phyloP scores from a whole-genome alignment of 2,888 invertebrate genomes.

The Adelognathus sp. region DNA sequence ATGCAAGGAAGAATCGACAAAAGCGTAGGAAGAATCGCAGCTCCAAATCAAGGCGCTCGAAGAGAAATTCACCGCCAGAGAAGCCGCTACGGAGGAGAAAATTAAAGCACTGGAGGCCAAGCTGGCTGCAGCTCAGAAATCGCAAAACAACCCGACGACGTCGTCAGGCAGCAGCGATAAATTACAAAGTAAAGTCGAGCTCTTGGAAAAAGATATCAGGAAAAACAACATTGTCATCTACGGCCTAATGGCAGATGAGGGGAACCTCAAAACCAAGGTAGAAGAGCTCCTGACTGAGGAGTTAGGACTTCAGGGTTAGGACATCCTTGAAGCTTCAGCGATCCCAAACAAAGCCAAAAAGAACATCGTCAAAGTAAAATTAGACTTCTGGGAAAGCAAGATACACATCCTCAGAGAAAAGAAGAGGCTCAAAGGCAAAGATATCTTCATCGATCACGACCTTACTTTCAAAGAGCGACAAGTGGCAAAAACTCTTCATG shows the following conservation, averaged over 20 bases:
- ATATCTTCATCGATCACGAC: conserved; percentile 32
- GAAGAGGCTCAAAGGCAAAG: conserved; percentile 6
- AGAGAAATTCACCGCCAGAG: conserved; percentile 20
- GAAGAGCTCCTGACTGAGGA: background rate
- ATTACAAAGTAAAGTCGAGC: background rate
- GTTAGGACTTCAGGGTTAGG: background rate
- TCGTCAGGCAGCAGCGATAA: background rate
- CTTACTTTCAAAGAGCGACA: background rate
- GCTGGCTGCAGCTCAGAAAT: background rate
- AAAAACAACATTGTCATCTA: conserved; percentile 24
- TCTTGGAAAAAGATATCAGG: conserved; percentile 9
- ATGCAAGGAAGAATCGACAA: conserved; percentile 20
- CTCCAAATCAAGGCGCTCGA: conserved; percentile 18
- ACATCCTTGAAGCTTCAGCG: background rate
- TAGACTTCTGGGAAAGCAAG: conserved; percentile 22
- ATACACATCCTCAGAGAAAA: background rate
- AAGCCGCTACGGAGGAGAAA: background rate
- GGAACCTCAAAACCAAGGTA: conserved; percentile 1
- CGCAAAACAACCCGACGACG: background rate
- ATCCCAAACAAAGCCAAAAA: conserved; percentile 20
- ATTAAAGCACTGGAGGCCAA: conserved; percentile 15
- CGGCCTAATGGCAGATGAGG: background rate
- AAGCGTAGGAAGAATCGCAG: conserved; percentile 2
- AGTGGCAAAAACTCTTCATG: background rate
- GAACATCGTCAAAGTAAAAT: background rate